Base-by-base conservation (phyloP, 2,888 invertebrate species). In the Tiliacea citrago region DNA sequence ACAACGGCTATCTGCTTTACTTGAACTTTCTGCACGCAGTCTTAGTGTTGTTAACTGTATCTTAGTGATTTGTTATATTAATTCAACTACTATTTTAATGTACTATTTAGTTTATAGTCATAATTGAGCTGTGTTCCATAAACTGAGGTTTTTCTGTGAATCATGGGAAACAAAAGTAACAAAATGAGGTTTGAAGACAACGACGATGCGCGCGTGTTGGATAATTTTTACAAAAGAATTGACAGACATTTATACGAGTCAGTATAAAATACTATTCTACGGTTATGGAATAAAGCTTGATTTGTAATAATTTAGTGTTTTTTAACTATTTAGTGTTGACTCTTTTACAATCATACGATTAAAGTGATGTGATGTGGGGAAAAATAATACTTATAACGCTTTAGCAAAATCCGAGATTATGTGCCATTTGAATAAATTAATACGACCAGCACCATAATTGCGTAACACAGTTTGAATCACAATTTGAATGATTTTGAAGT, bases 1-100 rank as follows among this genome's bases (percentile, higher is more conserved):
- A 93, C 89, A 77, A n/a, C 45, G 74, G 78, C 86, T 87, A 75
- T 84, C 79, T 75, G 87, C 87, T 87, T 87, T 57, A 60, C 79
- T 83, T 78, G 47, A 60, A 67, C 87, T 88, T 84, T 85, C 79
- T 86, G 87, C 85, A 88, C 84, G 88, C 80, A 66, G 58, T 73
- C 76, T 82, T 73, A 78, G 67, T 82, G 83, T 85, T 75, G 61
- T 70, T 86, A 86, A 85, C 86, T 84, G 73, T 89, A 88, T 87
- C 70, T 74, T 85, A 86, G 85, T 66, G 63, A 77, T 79, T 81
- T 81, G 82, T 83, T 82, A 53, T 63, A 86, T 79, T 82, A 82
- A 84, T 77, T 55, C 67, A 57, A 63, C 65, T 72, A 75, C 35
- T 76, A 72, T 72, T n/a, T 75, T 53, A 45, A 66, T 49, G 9